Conservation (phyloP, 2,113 vertebrate species). For the Formicarius rufipectus region DNA sequence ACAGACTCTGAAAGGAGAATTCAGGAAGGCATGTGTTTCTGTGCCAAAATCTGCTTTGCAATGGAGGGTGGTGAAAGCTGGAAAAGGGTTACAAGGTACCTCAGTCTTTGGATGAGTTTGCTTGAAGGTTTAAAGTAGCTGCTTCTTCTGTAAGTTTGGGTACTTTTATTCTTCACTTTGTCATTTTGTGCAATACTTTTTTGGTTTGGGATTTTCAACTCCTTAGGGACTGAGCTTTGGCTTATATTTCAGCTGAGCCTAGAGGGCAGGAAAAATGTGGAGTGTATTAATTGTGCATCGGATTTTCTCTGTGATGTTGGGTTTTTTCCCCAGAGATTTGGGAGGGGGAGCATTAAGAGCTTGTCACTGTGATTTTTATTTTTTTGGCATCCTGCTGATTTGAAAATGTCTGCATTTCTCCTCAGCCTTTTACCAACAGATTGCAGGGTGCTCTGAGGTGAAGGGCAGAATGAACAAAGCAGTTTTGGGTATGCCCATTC, state of each 20-base stretch:
- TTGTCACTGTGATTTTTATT: background rate
- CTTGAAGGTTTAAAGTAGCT: background rate
- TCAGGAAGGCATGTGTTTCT: background rate
- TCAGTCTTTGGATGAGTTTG: background rate
- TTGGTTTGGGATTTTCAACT: background rate
- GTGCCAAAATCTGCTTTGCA: background rate
- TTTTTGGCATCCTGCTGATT: background rate
- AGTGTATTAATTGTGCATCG: background rate
- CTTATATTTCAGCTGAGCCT: background rate
- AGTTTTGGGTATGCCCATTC: background rate
- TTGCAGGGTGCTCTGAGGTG: background rate
- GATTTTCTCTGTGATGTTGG: background rate
- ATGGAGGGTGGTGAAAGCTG: background rate
- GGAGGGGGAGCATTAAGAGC: background rate
- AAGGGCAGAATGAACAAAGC: background rate
- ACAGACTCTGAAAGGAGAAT: background rate
- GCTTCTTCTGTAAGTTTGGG: background rate
- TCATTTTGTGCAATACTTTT: background rate
- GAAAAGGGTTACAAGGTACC: background rate
- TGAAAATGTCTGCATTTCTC: background rate
- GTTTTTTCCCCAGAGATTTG: background rate
- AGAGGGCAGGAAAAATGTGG: background rate
- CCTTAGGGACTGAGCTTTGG: background rate
- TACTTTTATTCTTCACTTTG: background rate
- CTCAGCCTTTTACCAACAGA: background rate